Base-by-base conservation (phyloP, 2,797 vertebrate genomes). In the Scomberomorus guttatus region DNA sequence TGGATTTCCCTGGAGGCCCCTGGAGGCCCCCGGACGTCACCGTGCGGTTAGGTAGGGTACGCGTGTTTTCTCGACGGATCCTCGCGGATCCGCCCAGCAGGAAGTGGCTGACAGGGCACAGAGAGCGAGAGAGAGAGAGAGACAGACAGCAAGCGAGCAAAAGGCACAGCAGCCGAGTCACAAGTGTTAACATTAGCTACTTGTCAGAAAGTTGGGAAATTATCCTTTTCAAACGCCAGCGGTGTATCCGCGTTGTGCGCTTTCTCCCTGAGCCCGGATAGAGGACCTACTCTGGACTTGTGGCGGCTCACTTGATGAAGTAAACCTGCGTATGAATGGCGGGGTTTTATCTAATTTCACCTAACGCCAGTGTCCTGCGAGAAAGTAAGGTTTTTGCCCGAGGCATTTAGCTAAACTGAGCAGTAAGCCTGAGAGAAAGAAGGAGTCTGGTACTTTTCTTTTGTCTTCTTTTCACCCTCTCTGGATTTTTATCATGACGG, bases 401-500 rank as follows among this genome's bases (percentile, higher is more conserved):
- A 69, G 15, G 39, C 34, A 9, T 62, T 87, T 42, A 74, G 63
- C 75, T 10, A 27, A 79, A 10, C 58, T 12, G 65, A 62, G 29
- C 6, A 2, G 14, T 3, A 24, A 51, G 51, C 10, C 55, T 20
- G 20, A 51, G 51, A 60, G 18, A 1, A 51, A 48, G 2, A 27
- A 17, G 46, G 50, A 7, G 34, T 58, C 55, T 62, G 39, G 57
- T 78, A 17, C 25, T 65, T 90, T 74, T 62, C 22, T 58, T 74
- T 51, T 61, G 34, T 79, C 63, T 81, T 77, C 51, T 15, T 79
- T 82, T 73, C 44, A 25, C 59, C 65, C 61, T 72, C 48, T 39
- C 86, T 55, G 95, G 94, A 94, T 89, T 70, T 70, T 67, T 69
- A 87, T 79, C 89, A 96, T 96, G 95, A 96, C 95, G 95, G 95